Conservation (phyloP, 2,888 invertebrate genomes). For the Synergus itoensis region DNA sequence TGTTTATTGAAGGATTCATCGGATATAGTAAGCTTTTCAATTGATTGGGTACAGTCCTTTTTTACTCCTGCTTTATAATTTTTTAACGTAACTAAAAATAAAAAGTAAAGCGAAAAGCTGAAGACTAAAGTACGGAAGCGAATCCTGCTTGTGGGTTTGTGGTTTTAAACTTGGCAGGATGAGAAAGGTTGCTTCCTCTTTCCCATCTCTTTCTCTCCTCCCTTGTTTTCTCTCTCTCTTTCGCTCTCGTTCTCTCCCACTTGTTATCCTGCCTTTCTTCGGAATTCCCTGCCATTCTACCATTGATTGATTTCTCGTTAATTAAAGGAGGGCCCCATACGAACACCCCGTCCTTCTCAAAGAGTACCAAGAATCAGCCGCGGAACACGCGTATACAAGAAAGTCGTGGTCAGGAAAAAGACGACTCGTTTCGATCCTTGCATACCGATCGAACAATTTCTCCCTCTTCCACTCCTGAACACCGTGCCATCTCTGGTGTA, state of each 20-base stretch:
- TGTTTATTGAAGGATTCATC: conserved; percentile 6
- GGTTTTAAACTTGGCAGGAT: conserved; percentile 29
- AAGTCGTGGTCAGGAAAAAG: conserved; percentile 62
- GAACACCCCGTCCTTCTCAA: conserved; percentile 51
- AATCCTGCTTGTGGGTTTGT: conserved; percentile 11
- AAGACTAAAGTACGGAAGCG: neutral
- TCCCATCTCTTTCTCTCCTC: conserved; percentile 9
- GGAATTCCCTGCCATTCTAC: conserved; percentile 61
- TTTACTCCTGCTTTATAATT: neutral
- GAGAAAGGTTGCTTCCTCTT: conserved; percentile 33
- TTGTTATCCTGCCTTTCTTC: conserved; percentile 55
- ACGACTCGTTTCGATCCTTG: conserved; percentile 55
- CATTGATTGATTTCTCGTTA: conserved; percentile 72
- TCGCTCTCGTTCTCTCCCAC: conserved; percentile 27
- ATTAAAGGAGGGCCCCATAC: conserved; percentile 67
- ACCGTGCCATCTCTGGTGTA: conserved; percentile 43
- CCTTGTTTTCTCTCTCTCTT: conserved; percentile 21
- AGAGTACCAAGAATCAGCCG: conserved; percentile 62
- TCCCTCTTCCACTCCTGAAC: conserved; percentile 16
- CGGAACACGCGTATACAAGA: conserved; percentile 60
- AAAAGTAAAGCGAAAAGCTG: neutral
- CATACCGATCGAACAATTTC: conserved; percentile 57
- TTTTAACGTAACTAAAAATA: neutral
- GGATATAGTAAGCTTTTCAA: neutral
- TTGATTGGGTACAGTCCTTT: neutral